Evolutionary conservation across 2,888 invertebrate genomes (phyloP), one percentile per base, ranked within the genome.

Genomic region (Archips crataeganus): DNA sequence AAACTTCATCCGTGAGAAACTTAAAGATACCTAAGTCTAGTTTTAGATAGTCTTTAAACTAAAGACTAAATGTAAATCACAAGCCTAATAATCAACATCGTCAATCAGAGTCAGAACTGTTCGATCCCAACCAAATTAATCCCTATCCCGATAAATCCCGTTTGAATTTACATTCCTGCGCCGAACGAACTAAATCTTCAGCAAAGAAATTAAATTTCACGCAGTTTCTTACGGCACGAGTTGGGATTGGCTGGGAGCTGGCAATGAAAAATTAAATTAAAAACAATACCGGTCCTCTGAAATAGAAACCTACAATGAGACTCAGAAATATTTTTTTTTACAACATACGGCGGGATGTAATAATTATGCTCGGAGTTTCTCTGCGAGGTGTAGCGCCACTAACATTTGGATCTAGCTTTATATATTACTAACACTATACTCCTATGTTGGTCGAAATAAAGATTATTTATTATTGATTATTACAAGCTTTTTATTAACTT

Each of bases 161-260:
- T 62, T 13, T 36, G 59, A 73, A 73, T 73, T 69, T 73, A 73
- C 73, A 73, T 73, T 69, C 67, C 57, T 54, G n/a, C 59, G 15
- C 42, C 2, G 62, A 54, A 63, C 63, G 34, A 73, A 73, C 73
- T 73, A 73, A 73, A 73, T 73, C 73, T 73, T 69, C 63, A 32
- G 32, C 67, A 68, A 73, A 73, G 73, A 73, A 73, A 73, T 73
- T 73, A 73, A 73, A 73, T 73, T 68, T 73, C 59, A 73, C 73
- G 68, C 73, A 69, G 73, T 73, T 73, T 73, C 73, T 69, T 68
- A 68, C 72, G 45, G 62, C 11, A 57, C 57, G 54, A 68, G 61
- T 62, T 62, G 34, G 34, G 0, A 0, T 9, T 9, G 59, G 5
- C 32, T 5, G 68, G 73, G 73, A 69, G 73, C 3, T 73, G 59